phyloP scores from a whole-genome alignment of 2,888 invertebrate genomes.

The Perdita meconis region DNA sequence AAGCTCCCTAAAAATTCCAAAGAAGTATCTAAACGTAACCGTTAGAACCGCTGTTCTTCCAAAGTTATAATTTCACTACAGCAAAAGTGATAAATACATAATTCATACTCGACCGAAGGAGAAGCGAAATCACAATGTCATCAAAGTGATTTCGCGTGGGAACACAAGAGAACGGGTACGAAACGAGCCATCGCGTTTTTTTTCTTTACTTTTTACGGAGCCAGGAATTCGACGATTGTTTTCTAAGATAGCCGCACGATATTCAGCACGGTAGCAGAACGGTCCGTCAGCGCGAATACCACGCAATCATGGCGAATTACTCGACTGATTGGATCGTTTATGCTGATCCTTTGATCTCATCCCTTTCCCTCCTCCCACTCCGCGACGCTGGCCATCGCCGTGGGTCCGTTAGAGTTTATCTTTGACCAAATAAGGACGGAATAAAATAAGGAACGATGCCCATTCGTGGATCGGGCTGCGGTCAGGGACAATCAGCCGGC shows the following conservation, averaged over 20 bases:
- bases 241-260: conserved; percentile 53
- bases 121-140: not conserved
- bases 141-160: conserved; percentile 18
- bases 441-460: conserved; percentile 79
- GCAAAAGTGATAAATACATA: too few species aligned
- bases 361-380: conserved; percentile 57
- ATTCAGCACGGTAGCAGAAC: conserved; percentile 78
- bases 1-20: too few species aligned
- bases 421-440: conserved; percentile 82
- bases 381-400: conserved; percentile 40
- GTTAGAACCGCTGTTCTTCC: too few species aligned
- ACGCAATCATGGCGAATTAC: conserved; percentile 83
- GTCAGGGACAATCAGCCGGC: conserved; percentile 83
- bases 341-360: conserved; percentile 82
- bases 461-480: conserved; percentile 80
- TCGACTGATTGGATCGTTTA: conserved; percentile 84
- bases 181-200: conserved; percentile 10
- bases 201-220: not conserved
- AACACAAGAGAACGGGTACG: not conserved
- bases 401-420: conserved; percentile 81
- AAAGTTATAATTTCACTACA: too few species aligned
- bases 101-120: too few species aligned
- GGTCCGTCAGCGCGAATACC: conserved; percentile 79
- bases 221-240: conserved; percentile 60
- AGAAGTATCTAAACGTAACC: too few species aligned